Base-by-base conservation (phyloP, 2,113 vertebrate species). In the Beaufortia kweichowensis region DNA sequence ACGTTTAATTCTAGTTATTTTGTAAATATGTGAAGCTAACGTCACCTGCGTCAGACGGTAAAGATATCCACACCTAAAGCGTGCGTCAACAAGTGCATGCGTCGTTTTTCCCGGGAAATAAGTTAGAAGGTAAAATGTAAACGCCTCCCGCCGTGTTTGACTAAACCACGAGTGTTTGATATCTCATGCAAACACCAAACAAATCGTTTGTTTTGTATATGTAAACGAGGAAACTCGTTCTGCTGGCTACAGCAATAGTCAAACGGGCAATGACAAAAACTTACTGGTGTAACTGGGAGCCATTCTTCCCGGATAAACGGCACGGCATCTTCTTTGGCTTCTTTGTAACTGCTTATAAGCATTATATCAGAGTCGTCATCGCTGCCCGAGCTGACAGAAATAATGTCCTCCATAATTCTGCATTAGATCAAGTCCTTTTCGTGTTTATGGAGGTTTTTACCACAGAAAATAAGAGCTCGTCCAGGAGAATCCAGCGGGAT, bases 381-480 rank as follows among this genome's bases (percentile, higher is more conserved):
- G 48, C 66, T 84, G 19, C 63, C 84, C 3, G 85, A 86, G 69
- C 84, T 85, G 7, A 86, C 35, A 1, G 17, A 78, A 73, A 86
- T 85, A 15, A 84, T 60, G 33, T 83, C 84, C 6, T 79, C 81
- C 85, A 86, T 86, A 7, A 5, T 60, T 19, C 3, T 9, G 14
- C 23, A 21, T 76, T 3, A 43, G 10, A 1, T 33, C 15, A 3
- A 61, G 23, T 31, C 71, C 46, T 74, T 17, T 31, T 31, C 48
- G 26, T 61, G 11, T 9, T 41, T 33, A 59, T 23, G 7, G 1
- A 70, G 7, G 21, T 23, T 28, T 50, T 24, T 2, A 26, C 19
- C 4, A n/a, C n/a, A 29, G 31, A n/a, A 19, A 7, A 21, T 21
- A 43, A 6, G n/a, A 28, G 15, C 0, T 19, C 4, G 33, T 26